Conservation (phyloP, 2,888 invertebrate genomes). For the Parelbella ahira region DNA sequence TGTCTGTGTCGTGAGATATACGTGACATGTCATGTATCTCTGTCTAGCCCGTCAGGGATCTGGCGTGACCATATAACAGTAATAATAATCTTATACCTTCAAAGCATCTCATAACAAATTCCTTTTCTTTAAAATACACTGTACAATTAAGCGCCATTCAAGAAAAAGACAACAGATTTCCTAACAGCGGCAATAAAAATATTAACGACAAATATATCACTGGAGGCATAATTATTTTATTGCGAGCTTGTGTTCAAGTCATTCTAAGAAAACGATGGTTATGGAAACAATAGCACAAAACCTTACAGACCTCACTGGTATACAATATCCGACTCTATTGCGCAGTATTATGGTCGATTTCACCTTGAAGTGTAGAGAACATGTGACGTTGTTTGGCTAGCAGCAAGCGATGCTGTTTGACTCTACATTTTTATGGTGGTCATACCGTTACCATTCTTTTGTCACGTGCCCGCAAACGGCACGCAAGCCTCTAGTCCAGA, state of each 20-base stretch:
- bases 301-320: neutral
- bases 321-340: constrained; percentile 1
- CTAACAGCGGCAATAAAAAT: constrained; percentile 37
- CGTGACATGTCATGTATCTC: too few relatives aligned
- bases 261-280: constrained; percentile 39
- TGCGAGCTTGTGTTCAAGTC: constrained; percentile 28
- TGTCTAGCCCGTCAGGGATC: too few relatives aligned
- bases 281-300: constrained; percentile 29
- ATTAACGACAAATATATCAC: constrained; percentile 34
- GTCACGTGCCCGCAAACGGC: constrained; percentile 28
- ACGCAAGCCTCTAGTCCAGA: too few relatives aligned
- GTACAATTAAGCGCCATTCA: too few relatives aligned
- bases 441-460: constrained; percentile 38
- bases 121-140: too few relatives aligned
- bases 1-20: too few relatives aligned
- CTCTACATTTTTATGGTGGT: constrained; percentile 41
- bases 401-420: constrained; percentile 29
- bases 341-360: neutral
- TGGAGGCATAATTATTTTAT: constrained; percentile 46
- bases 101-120: too few relatives aligned
- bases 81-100: too few relatives aligned
- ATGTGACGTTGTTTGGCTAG: constrained; percentile 5
- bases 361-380: neutral
- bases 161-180: too few relatives aligned
- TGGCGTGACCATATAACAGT: too few relatives aligned